These are phyloP conservation scores for Rhagonycha fulva DNA, from an alignment of 2,888 invertebrate genomes.

Conservation along the genomic window DNA sequence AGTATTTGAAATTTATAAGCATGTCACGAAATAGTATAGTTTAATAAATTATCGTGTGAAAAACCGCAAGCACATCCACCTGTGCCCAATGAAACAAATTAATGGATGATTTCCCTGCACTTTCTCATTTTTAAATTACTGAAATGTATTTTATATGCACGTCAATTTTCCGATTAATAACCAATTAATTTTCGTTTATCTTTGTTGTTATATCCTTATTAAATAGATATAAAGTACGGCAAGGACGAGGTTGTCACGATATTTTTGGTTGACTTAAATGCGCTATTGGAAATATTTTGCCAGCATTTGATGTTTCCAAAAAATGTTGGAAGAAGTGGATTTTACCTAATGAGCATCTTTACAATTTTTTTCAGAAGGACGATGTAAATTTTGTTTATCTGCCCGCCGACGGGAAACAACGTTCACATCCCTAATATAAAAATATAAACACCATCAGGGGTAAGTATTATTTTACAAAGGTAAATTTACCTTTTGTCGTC, in stretches of 20 bases:
- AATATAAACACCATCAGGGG: background rate
- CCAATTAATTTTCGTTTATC: background rate
- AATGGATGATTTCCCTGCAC: conserved; percentile 1
- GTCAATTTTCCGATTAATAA: background rate
- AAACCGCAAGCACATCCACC: conserved; percentile 14
- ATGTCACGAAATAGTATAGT: conserved; percentile 24
- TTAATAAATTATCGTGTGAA: conserved; percentile 28
- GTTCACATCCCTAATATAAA: background rate
- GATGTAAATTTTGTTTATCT: background rate
- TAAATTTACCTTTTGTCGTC: background rate
- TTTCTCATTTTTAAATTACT: background rate
- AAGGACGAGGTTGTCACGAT: no score
- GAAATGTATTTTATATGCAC: background rate
- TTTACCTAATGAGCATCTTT: no score
- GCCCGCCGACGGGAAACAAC: background rate
- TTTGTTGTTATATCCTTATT: background rate
- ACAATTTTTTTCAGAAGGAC: background rate
- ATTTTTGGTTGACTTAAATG: no score
- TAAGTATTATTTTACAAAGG: background rate
- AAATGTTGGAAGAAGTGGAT: no score
- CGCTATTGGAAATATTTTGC: no score
- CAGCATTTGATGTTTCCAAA: no score
- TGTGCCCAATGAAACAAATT: conserved; percentile 10
- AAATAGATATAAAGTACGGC: no score
- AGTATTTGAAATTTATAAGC: conserved; percentile 8